Evolutionary conservation across 1,140 invertebrate species (phyloP).

Genomic region (Drosophila ambigua): DNA sequence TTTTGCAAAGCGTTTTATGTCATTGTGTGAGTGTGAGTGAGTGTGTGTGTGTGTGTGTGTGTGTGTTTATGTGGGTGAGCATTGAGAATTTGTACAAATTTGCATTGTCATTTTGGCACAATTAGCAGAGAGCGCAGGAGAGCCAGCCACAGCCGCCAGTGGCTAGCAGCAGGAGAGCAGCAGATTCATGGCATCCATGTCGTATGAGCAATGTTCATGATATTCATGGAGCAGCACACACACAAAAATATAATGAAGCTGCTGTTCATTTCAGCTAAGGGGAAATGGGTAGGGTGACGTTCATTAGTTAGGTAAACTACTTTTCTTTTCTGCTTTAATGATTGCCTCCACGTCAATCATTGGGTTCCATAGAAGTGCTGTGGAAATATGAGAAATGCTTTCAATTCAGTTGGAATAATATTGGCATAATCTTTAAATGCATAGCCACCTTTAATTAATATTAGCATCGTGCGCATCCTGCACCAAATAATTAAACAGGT

Average conservation of each 20-base stretch:
- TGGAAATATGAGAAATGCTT: too few relatives aligned
- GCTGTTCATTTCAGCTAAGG: conserved; percentile 19
- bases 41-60: neutral
- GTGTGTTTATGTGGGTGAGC: neutral
- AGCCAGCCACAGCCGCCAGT: too few relatives aligned
- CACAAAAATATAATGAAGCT: conserved; percentile 58
- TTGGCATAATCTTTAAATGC: too few relatives aligned
- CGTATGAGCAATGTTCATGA: conserved; percentile 53
- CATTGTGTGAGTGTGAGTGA: conserved; percentile 2
- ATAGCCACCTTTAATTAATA: conserved; percentile 20
- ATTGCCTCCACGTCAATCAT: neutral
- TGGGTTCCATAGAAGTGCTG: too few relatives aligned
- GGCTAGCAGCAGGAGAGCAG: conserved; percentile 27
- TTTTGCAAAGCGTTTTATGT: conserved; percentile 59
- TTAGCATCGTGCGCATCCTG: neutral
- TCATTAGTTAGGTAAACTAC: conserved; percentile 39
- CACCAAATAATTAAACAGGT: conserved; percentile 54
- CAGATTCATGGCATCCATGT: conserved; percentile 34
- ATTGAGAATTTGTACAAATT: conserved; percentile 54
- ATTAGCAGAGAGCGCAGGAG: conserved; percentile 49
- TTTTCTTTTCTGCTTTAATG: conserved; percentile 11
- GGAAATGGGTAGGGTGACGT: neutral
- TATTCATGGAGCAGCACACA: conserved; percentile 25
- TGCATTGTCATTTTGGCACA: conserved; percentile 71
- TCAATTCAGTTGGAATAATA: too few relatives aligned